phyloP scores from a whole-genome alignment of 1,140 invertebrate species.

The Drosophila trapezifrons region DNA sequence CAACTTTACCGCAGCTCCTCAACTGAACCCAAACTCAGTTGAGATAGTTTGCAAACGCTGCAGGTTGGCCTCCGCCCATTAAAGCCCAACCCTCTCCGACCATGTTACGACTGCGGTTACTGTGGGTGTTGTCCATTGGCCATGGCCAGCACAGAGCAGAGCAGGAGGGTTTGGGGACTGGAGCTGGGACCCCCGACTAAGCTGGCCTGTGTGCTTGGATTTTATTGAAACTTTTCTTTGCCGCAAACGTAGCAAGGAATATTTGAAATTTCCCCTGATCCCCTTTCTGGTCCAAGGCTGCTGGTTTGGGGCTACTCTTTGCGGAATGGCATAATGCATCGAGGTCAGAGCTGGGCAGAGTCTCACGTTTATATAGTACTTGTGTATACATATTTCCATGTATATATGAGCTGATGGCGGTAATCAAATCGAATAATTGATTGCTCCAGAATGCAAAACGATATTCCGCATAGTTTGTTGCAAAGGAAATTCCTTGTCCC shows the following conservation, averaged over 20 bases:
- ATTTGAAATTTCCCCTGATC: conserved; percentile 59
- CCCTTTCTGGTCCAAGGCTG: background rate
- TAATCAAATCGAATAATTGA: conserved; percentile 27
- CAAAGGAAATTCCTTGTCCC: background rate
- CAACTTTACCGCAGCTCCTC: conserved; percentile 81
- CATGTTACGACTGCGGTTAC: conserved; percentile 73
- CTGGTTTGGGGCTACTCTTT: background rate
- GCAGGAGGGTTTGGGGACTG: conserved; percentile 13
- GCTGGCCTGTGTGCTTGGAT: conserved; percentile 67
- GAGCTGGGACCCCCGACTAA: conserved; percentile 38
- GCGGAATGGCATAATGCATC: conserved; percentile 29
- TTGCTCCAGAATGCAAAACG: conserved; percentile 2
- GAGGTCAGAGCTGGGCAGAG: conserved; percentile 6
- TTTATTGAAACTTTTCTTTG: conserved; percentile 81
- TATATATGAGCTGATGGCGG: conserved; percentile 1
- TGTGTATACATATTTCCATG: conserved; percentile 4
- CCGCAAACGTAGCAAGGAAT: conserved; percentile 71
- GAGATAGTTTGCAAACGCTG: conserved; percentile 76
- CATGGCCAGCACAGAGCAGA: conserved; percentile 36
- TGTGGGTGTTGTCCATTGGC: conserved; percentile 72
- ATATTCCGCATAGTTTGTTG: background rate
- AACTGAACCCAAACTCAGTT: conserved; percentile 77
- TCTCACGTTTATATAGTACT: background rate
- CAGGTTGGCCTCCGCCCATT: conserved; percentile 28
- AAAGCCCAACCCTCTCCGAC: conserved; percentile 1